Evolutionary conservation across 2,113 vertebrate genomes (phyloP).

Genomic region (Melanocharis versteri): DNA sequence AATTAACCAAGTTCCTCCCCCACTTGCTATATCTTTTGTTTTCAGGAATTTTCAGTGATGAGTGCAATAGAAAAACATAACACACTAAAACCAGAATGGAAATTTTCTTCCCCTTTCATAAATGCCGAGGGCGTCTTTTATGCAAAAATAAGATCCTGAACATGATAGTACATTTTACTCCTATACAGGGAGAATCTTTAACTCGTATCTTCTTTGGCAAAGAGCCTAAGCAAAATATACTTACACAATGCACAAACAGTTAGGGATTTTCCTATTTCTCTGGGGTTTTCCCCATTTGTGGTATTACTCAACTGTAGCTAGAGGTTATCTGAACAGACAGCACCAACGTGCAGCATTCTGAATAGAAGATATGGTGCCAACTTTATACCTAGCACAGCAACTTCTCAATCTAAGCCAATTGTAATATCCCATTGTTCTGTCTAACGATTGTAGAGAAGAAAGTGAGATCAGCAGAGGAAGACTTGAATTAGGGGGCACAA

Average conservation of each 20-base stretch:
- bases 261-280: constrained; percentile 64
- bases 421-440: background rate
- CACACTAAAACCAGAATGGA: constrained; percentile 22
- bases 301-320: constrained; percentile 40
- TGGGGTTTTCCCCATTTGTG: constrained; percentile 59
- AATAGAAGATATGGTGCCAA: constrained; percentile 49
- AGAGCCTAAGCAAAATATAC: constrained; percentile 38
- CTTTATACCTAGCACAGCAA: constrained; percentile 27
- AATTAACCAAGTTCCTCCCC: constrained; percentile 37
- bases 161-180: background rate
- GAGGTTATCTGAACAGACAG: constrained; percentile 58
- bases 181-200: background rate
- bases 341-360: background rate
- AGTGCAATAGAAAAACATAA: constrained; percentile 22
- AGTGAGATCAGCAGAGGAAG: constrained; percentile 11
- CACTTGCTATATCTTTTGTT: constrained; percentile 46
- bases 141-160: constrained; percentile 34
- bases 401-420: background rate
- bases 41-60: constrained; percentile 53
- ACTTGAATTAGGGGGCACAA: background rate
- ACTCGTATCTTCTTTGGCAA: constrained; percentile 39
- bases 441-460: background rate
- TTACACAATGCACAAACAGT: constrained; percentile 52
- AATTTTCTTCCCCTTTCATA: constrained; percentile 44
- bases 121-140: background rate